Conservation (phyloP, 2,113 vertebrate genomes). For the Podarcis raffonei region DNA sequence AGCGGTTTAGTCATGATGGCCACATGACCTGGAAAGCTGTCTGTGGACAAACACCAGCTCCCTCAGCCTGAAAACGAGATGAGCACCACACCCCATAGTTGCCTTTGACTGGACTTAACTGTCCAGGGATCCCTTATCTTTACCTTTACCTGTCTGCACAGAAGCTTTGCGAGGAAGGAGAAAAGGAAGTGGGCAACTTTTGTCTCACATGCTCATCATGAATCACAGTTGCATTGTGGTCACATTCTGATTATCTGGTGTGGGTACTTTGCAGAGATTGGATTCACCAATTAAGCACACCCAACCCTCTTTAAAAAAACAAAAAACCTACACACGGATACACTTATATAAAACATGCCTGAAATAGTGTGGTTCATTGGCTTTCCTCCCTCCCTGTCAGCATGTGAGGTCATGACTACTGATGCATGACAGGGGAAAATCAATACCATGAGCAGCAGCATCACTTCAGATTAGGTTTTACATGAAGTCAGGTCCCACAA, state of each 20-base stretch:
- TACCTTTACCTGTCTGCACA: background rate
- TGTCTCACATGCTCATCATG: background rate
- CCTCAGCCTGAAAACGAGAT: no score
- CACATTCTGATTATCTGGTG: background rate
- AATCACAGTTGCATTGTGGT: background rate
- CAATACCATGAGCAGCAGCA: background rate
- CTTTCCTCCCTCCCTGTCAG: background rate
- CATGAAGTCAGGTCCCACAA: background rate
- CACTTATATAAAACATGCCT: background rate
- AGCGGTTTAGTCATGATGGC: no score
- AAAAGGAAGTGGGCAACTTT: background rate
- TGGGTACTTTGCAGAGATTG: background rate
- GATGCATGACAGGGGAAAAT: background rate
- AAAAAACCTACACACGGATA: background rate
- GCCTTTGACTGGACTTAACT: no score
- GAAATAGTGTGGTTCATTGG: background rate
- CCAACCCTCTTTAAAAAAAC: background rate
- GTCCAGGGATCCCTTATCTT: no score
- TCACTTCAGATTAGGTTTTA: background rate
- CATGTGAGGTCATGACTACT: background rate
- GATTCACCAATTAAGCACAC: background rate
- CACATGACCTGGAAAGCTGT: no score
- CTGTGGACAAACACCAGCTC: no score
- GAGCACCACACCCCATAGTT: no score
- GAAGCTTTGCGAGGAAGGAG: background rate